phyloP scores from a whole-genome alignment of 1,140 invertebrate genomes.

The Sinonovacula constricta region DNA sequence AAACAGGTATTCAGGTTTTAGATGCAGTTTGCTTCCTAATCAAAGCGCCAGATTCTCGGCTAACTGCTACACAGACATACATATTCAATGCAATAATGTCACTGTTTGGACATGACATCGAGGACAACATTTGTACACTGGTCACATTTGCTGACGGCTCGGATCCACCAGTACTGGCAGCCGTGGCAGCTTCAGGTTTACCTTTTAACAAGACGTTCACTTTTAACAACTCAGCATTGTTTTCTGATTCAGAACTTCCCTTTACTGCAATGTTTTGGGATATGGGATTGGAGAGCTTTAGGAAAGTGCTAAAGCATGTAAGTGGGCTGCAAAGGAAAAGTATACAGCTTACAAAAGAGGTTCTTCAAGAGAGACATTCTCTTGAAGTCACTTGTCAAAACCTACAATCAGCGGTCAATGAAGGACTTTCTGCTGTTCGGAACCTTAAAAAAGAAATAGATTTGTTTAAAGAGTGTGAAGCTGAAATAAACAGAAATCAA shows the following conservation, averaged over 20 bases:
- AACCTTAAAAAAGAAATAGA: background rate
- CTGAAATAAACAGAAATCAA: background rate
- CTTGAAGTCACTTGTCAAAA: background rate
- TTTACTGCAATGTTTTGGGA: background rate
- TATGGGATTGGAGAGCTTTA: conserved; percentile 4
- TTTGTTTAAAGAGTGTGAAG: background rate
- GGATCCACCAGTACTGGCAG: conserved; percentile 41
- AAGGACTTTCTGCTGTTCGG: background rate
- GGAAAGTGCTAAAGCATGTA: background rate
- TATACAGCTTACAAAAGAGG: too few species aligned
- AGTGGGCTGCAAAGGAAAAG: background rate
- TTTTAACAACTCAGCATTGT: too few species aligned
- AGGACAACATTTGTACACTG: too few species aligned
- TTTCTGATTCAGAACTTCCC: background rate
- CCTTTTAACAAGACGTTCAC: too few species aligned
- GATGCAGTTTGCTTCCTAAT: too few species aligned
- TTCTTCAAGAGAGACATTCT: background rate
- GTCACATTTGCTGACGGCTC: too few species aligned
- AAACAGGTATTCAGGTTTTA: conserved; percentile 28
- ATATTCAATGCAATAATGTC: conserved; percentile 59
- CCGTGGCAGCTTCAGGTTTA: background rate
- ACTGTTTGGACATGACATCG: conserved; percentile 59
- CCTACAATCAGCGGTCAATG: background rate
- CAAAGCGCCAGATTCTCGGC: too few species aligned
- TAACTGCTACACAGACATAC: too few species aligned